A percentile compares a stretch with the other conserved stretches of the same genome.
Evolutionary conservation across 2,888 invertebrate species (phyloP).

Genomic region (Drosophila mimica): DNA sequence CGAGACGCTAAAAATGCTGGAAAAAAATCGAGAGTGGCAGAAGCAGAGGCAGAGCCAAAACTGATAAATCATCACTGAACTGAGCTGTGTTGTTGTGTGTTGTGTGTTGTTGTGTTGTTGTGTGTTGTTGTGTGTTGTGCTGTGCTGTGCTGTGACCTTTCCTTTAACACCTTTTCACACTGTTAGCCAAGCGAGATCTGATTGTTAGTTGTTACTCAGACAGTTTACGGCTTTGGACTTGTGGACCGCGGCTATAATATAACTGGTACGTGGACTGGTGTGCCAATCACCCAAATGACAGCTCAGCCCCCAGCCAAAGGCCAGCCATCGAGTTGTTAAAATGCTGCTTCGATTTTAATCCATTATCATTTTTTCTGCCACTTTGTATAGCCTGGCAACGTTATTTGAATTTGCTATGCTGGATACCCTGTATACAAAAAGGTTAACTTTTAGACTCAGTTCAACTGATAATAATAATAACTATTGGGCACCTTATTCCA

Average conservation of each 20-base stretch:
- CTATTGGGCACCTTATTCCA: background rate
- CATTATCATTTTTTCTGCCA: conserved; percentile 15
- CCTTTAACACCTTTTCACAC: conserved; percentile 42
- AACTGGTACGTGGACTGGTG: conserved; percentile 33
- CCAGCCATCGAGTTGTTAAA: conserved; percentile 23
- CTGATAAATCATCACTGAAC: conserved; percentile 48
- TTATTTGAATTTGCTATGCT: background rate
- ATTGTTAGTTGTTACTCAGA: conserved; percentile 18
- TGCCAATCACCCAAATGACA: conserved; percentile 46
- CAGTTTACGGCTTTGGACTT: conserved; percentile 19
- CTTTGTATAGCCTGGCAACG: background rate
- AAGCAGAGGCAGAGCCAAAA: conserved; percentile 17
- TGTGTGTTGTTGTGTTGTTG: background rate
- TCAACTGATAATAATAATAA: no score
- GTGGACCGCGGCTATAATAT: conserved; percentile 15
- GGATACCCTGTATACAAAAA: background rate
- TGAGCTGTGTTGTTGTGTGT: background rate
- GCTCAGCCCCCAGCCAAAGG: conserved; percentile 17
- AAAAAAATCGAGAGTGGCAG: conserved; percentile 8
- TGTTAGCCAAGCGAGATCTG: conserved; percentile 19
- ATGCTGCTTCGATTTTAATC: conserved; percentile 18
- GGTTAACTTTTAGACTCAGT: background rate
- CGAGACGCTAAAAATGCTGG: conserved; percentile 5
- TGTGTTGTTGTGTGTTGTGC: background rate
- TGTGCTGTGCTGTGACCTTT: conserved; percentile 33